Evolutionary conservation across 2,888 invertebrate species (phyloP).

Genomic region (Platycheirus albimanus): DNA sequence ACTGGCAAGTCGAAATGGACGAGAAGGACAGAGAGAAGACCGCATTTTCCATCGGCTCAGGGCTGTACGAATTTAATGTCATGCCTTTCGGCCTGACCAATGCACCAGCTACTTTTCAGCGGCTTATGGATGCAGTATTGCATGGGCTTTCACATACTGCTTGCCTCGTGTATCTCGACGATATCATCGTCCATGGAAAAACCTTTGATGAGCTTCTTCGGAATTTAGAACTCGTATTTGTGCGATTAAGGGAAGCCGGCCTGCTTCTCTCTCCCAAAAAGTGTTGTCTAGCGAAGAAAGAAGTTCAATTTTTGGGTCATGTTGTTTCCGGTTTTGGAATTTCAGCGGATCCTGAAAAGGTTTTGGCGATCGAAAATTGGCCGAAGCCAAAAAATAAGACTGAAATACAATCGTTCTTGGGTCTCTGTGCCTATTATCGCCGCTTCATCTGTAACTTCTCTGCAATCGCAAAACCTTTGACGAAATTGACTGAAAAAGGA

Average conservation of each 20-base stretch:
- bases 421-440: slow-evolving; percentile 11
- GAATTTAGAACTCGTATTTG: too few relatives aligned
- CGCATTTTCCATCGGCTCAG: too few relatives aligned
- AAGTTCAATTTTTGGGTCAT: slow-evolving; percentile 10
- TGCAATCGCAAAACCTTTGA: background rate
- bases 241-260: slow-evolving; percentile 67
- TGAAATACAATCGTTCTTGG: slow-evolving; percentile 10
- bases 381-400: slow-evolving; percentile 1
- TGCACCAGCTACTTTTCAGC: too few relatives aligned
- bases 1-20: too few relatives aligned
- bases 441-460: slow-evolving; percentile 15
- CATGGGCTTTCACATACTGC: too few relatives aligned
- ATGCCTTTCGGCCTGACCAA: too few relatives aligned
- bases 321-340: slow-evolving; percentile 16
- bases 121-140: too few relatives aligned
- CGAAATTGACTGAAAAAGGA: background rate
- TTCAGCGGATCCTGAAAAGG: slow-evolving; percentile 27
- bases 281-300: background rate
- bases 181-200: too few relatives aligned
- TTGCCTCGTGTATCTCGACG: too few relatives aligned
- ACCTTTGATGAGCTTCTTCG: too few relatives aligned
- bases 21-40: too few relatives aligned
- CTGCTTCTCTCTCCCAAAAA: background rate
- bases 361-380: background rate
- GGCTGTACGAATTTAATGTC: too few relatives aligned